Conservation (phyloP, 2,113 vertebrate genomes). For the Antigone vipio region DNA sequence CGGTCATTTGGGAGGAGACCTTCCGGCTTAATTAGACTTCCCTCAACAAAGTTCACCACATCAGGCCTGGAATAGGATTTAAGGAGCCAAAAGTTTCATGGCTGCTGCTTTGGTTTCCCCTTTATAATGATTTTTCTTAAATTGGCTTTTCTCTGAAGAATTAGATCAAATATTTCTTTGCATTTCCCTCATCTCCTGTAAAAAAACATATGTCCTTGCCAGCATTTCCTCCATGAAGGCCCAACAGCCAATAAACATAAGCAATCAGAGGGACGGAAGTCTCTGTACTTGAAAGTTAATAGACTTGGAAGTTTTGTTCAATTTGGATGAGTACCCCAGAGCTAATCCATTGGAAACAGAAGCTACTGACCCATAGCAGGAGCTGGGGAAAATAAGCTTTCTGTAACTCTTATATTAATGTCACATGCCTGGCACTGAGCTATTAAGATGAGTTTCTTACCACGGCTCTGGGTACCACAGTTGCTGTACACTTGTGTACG, state of each 20-base stretch:
- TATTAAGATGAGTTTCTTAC: not conserved
- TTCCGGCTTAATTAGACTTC: not conserved
- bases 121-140: not conserved
- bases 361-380: not conserved
- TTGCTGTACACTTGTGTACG: not conserved
- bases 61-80: not conserved
- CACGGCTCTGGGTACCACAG: not conserved
- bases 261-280: not conserved
- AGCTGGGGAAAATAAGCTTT: not conserved
- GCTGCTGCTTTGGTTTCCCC: not conserved
- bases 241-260: slow-evolving; percentile 20
- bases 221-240: not conserved
- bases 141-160: slow-evolving; percentile 3
- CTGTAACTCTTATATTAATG: not conserved
- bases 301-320: slow-evolving; percentile 5
- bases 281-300: not conserved
- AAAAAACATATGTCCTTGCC: not conserved
- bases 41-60: not conserved
- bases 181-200: slow-evolving; percentile 20
- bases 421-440: not conserved
- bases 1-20: not conserved
- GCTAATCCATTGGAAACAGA: slow-evolving; percentile 11
- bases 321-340: not conserved
- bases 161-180: not conserved
- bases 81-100: not conserved